Evolutionary conservation across 2,888 invertebrate genomes (phyloP), one percentile per base, ranked within the genome.

Genomic region (Brenthis daphne): DNA sequence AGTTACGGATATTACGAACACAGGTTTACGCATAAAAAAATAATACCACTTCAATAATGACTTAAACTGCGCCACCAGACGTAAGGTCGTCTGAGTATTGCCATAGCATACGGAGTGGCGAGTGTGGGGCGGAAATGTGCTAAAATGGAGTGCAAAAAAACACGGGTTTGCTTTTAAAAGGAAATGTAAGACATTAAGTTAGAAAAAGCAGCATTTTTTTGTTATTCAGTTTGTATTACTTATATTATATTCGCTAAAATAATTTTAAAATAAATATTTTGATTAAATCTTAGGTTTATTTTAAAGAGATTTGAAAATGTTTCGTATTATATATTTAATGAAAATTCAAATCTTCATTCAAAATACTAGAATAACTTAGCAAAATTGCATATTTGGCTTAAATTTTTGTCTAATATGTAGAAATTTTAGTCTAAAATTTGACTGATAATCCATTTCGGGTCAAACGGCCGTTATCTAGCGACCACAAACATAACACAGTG

Each of bases 151-250:
- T 75, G 70, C 51, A 66, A 76, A 70, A 74, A 79, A 78, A 83
- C 82, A 82, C 55, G 79, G 69, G 68, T 81, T 80, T 73, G 77
- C 82, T 82, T 79, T 83, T 77, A 79, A 75, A 74, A 69, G 69
- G 58, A 70, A 68, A 74, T 65, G 63, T 67, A 63, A 57, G n/a
- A 55, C 16, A 50, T 61, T 53, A 16, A 16, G n/a, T 51, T 16
- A 20, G 24, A 1, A 58, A 20, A 58, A 60, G 13, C 12, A n/a
- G 6, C 16, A n/a, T 8, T 50, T 50, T 24, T 50, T 20, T 6
- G 20, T 11, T 20, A 24, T 20, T 0, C 14, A 20, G 4, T 8
- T 37, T 1, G 8, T 37, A 5, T n/a, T 57, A 14, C 5, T 14
- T 43, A 24, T 47, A 20, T 0, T 13, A 8, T 20, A 47, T 47